Conservation (phyloP, 2,888 invertebrate genomes). For the Hydraecia micacea region DNA sequence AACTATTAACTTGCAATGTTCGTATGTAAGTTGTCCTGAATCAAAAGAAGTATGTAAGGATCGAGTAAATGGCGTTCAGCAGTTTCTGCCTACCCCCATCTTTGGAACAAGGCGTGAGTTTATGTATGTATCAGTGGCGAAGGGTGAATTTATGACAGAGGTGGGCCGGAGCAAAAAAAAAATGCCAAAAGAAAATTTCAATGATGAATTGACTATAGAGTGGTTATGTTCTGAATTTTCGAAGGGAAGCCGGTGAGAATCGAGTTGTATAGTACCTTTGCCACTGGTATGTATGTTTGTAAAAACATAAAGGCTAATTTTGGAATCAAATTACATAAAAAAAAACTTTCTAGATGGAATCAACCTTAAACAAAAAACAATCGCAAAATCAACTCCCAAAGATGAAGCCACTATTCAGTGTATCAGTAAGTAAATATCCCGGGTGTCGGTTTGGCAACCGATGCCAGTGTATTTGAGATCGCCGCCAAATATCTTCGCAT, state of each 20-base stretch:
- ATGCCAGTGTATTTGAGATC: slow-evolving; percentile 31
- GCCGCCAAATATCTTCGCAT: slow-evolving; percentile 57
- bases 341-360: neutral
- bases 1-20: neutral
- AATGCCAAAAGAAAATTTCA: too few relatives aligned
- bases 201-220: too few relatives aligned
- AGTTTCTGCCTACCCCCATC: neutral
- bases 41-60: too few relatives aligned
- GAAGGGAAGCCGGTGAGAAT: too few relatives aligned
- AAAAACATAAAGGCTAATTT: neutral
- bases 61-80: too few relatives aligned
- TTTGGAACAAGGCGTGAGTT: neutral
- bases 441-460: slow-evolving; percentile 52
- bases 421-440: slow-evolving; percentile 45
- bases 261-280: too few relatives aligned
- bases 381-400: neutral
- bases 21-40: too few relatives aligned
- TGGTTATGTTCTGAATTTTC: too few relatives aligned
- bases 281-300: too few relatives aligned
- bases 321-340: neutral
- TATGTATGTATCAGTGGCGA: too few relatives aligned
- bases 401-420: slow-evolving; percentile 13
- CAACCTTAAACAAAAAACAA: neutral
- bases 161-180: too few relatives aligned
- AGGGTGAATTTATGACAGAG: too few relatives aligned